These are phyloP conservation scores for Apodemia duryi DNA, from an alignment of 2,888 invertebrate species.

Conservation along the genomic window DNA sequence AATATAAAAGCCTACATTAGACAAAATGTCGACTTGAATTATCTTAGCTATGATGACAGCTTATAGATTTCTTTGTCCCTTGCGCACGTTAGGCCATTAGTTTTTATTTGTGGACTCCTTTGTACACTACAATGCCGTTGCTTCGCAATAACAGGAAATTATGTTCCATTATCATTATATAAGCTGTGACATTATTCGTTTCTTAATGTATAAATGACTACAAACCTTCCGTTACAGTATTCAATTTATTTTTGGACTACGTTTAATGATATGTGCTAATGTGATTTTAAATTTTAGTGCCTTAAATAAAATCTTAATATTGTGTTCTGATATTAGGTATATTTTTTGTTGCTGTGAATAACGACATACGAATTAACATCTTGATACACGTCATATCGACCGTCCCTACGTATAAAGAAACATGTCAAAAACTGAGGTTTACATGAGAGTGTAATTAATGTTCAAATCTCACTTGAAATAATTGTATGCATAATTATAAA, in stretches of 20 bases:
- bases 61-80: conserved; percentile 38
- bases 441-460: too few relatives aligned
- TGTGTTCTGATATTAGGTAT: too few relatives aligned
- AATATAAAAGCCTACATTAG: conserved; percentile 33
- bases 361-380: too few relatives aligned
- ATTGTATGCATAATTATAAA: too few relatives aligned
- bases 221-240: conserved; percentile 22
- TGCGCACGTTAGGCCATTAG: conserved; percentile 36
- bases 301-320: too few relatives aligned
- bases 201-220: conserved; percentile 11
- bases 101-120: conserved; percentile 38
- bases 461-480: too few relatives aligned
- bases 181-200: conserved; percentile 26
- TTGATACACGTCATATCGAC: too few relatives aligned
- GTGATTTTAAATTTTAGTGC: background rate
- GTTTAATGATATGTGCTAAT: conserved; percentile 37
- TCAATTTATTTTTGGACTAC: conserved; percentile 30
- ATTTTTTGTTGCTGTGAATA: too few relatives aligned
- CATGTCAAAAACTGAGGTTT: too few relatives aligned
- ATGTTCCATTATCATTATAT: conserved; percentile 37
- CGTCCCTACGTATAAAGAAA: too few relatives aligned
- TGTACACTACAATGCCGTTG: conserved; percentile 34
- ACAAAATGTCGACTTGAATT: conserved; percentile 32
- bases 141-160: conserved; percentile 36
- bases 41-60: conserved; percentile 37